phyloP scores from a whole-genome alignment of 2,113 vertebrate species.

The Asarcornis scutulata region DNA sequence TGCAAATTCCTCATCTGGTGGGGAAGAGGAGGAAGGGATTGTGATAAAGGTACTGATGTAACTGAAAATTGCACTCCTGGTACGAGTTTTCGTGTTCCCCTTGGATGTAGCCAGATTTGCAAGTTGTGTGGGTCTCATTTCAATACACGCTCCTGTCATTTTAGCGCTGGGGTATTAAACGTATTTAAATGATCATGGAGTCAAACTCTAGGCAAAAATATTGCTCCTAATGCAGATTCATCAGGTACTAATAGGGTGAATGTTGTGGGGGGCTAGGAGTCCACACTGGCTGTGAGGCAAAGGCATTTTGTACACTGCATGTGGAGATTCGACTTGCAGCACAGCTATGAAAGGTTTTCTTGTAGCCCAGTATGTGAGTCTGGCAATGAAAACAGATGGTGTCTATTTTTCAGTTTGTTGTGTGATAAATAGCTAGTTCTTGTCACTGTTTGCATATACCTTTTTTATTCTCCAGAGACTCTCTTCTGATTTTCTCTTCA shows the following conservation, averaged over 20 bases:
- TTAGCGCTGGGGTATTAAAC: not conserved
- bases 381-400: not conserved
- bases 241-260: not conserved
- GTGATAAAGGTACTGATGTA: not conserved
- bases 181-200: accelerated
- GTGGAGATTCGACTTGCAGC: not conserved
- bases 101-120: not conserved
- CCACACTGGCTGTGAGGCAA: not conserved
- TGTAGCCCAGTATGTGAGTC: not conserved
- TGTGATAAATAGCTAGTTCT: not conserved
- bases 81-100: not conserved
- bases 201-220: not conserved
- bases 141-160: accelerated
- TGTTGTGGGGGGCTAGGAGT: not conserved
- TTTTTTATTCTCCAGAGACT: not conserved
- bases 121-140: not conserved
- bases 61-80: not conserved
- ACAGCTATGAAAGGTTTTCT: not conserved
- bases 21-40: not conserved
- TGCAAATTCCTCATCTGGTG: not conserved
- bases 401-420: not conserved
- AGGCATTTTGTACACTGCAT: accelerated
- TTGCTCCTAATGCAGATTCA: not conserved
- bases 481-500: not conserved
- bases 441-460: not conserved